Evolutionary conservation across 1,140 invertebrate species (phyloP).

Genomic region (Solen grandis): DNA sequence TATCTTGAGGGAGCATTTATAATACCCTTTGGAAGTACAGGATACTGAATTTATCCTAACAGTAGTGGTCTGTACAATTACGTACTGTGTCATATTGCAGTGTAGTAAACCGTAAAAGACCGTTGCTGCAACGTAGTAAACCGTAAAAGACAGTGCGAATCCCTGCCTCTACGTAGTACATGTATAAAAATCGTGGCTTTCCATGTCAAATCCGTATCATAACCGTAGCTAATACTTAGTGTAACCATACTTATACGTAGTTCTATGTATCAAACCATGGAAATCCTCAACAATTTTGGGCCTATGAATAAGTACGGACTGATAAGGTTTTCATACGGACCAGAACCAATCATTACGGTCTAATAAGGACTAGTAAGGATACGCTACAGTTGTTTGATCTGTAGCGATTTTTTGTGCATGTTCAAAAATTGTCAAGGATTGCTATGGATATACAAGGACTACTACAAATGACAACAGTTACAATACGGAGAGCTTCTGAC

Average conservation of each 20-base stretch:
- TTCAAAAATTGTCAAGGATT: not conserved
- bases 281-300: not conserved
- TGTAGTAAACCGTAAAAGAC: too few relatives aligned
- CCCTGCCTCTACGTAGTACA: not conserved
- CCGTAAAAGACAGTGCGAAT: not conserved
- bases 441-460: not conserved
- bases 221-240: constrained; percentile 6
- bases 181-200: not conserved
- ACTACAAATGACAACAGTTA: not conserved
- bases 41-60: not conserved
- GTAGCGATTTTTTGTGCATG: not conserved
- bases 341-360: not conserved
- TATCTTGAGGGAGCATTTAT: not conserved
- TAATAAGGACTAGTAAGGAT: not conserved
- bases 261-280: not conserved
- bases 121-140: too few relatives aligned
- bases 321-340: not conserved
- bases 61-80: not conserved
- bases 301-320: not conserved
- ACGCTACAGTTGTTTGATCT: not conserved
- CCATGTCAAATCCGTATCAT: constrained; percentile 1
- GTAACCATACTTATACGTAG: constrained; percentile 7
- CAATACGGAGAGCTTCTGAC: not conserved
- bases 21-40: not conserved
- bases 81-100: not conserved